Conservation (phyloP, 1,140 invertebrate genomes). For the Drosophila kurseongensis region DNA sequence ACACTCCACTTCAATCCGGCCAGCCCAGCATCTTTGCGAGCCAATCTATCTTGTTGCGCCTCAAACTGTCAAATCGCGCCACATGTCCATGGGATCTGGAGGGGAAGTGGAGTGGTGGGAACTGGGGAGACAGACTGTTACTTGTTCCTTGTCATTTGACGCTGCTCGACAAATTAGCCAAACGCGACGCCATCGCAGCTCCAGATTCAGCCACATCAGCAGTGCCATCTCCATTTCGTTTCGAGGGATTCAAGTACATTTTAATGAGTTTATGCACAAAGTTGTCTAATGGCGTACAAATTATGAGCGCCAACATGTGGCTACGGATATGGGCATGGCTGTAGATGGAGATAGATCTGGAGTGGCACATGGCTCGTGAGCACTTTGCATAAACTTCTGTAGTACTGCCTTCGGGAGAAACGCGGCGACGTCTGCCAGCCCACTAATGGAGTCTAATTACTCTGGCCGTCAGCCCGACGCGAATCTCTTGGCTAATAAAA, state of each 20-base stretch:
- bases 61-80: conserved; percentile 69
- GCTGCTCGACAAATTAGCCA: conserved; percentile 73
- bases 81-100: conserved; percentile 50
- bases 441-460: conserved; percentile 79
- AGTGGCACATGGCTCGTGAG: conserved; percentile 32
- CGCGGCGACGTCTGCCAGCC: conserved; percentile 41
- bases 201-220: conserved; percentile 40
- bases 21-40: conserved; percentile 39
- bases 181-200: conserved; percentile 53
- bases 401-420: conserved; percentile 9
- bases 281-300: conserved; percentile 79
- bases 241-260: conserved; percentile 74
- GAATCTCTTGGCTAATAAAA: conserved; percentile 72
- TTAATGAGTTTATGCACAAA: conserved; percentile 79
- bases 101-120: conserved; percentile 4
- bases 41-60: conserved; percentile 76
- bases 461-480: conserved; percentile 47
- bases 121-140: conserved; percentile 9
- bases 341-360: conserved; percentile 29
- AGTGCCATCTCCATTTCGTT: conserved; percentile 54
- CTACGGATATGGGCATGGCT: conserved; percentile 29
- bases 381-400: conserved; percentile 70
- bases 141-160: conserved; percentile 68
- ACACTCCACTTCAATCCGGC: conserved; percentile 8
- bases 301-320: conserved; percentile 72